A percentile compares a stretch with the other conserved stretches of the same genome.
Evolutionary conservation across 1,140 invertebrate species (phyloP).

Genomic region (Holotrichia oblita): DNA sequence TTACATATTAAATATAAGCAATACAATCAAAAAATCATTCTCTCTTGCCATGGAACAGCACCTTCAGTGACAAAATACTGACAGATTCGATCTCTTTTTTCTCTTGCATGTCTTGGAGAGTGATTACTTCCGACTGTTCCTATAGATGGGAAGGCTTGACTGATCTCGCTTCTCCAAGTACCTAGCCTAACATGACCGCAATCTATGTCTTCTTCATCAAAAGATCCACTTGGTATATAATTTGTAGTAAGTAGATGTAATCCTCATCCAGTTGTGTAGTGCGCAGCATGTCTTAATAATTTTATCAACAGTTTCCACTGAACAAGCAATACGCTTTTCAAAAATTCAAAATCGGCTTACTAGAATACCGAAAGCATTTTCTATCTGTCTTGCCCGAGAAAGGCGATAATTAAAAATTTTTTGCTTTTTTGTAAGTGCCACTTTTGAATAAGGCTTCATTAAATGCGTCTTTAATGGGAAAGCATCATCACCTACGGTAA

Average conservation of each 20-base stretch:
- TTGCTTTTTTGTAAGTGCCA: slow-evolving; percentile 42
- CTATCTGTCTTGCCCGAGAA: too few species aligned
- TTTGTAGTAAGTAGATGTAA: slow-evolving; percentile 1
- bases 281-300: slow-evolving; percentile 46
- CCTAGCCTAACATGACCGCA: slow-evolving; percentile 11
- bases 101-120: neutral
- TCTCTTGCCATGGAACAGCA: slow-evolving; percentile 32
- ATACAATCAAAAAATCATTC: slow-evolving; percentile 32
- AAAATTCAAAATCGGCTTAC: slow-evolving; percentile 39
- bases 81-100: neutral
- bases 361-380: slow-evolving; percentile 1
- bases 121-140: neutral
- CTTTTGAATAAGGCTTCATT: slow-evolving; percentile 24
- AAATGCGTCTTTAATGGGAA: slow-evolving; percentile 15
- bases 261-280: slow-evolving; percentile 43
- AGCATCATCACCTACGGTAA: slow-evolving; percentile 42
- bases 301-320: slow-evolving; percentile 39
- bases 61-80: slow-evolving; percentile 31
- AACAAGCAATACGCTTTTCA: slow-evolving; percentile 42
- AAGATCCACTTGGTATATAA: slow-evolving; percentile 25
- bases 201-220: slow-evolving; percentile 39
- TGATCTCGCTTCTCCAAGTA: slow-evolving; percentile 34
- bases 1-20: neutral
- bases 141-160: neutral
- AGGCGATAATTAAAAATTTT: too few species aligned